These are phyloP conservation scores for Oryzias woworae DNA, from an alignment of 2,113 vertebrate genomes.

Conservation along the genomic window DNA sequence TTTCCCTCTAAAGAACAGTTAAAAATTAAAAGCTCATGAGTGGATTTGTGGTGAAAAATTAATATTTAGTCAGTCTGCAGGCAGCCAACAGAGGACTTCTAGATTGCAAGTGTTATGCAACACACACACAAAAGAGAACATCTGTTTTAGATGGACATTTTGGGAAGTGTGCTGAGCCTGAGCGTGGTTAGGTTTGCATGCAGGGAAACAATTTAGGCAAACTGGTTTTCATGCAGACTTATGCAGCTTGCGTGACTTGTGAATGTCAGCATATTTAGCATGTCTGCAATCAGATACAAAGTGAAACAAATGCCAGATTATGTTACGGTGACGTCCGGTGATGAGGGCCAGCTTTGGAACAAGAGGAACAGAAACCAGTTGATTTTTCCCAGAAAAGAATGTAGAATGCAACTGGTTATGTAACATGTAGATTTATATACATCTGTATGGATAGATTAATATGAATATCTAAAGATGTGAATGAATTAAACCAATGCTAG, in stretches of 20 bases:
- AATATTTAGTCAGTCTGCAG: slow-evolving; percentile 17
- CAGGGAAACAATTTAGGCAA: slow-evolving; percentile 54
- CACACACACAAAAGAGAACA: slow-evolving; percentile 45
- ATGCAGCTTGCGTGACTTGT: slow-evolving; percentile 47
- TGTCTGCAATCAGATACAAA: slow-evolving; percentile 10
- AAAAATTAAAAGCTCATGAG: slow-evolving; percentile 33
- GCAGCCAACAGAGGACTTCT: slow-evolving; percentile 43
- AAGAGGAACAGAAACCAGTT: slow-evolving; percentile 4
- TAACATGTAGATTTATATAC: too few species aligned
- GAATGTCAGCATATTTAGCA: slow-evolving; percentile 20
- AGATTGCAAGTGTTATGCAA: slow-evolving; percentile 71
- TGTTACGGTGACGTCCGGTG: not conserved
- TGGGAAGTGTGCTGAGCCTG: slow-evolving; percentile 46
- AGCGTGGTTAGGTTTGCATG: slow-evolving; percentile 68
- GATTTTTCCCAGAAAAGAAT: too few species aligned
- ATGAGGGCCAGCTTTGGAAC: slow-evolving; percentile 10
- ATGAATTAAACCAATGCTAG: too few species aligned
- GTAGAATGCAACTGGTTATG: too few species aligned
- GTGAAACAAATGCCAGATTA: slow-evolving; percentile 16
- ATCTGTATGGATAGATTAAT: too few species aligned
- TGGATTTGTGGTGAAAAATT: slow-evolving; percentile 21
- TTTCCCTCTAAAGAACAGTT: slow-evolving; percentile 15
- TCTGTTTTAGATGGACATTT: slow-evolving; percentile 70
- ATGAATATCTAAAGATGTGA: too few species aligned
- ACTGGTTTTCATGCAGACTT: slow-evolving; percentile 48